These are phyloP conservation scores for Erebia ligea DNA, from an alignment of 2,888 invertebrate species.

Conservation along the genomic window DNA sequence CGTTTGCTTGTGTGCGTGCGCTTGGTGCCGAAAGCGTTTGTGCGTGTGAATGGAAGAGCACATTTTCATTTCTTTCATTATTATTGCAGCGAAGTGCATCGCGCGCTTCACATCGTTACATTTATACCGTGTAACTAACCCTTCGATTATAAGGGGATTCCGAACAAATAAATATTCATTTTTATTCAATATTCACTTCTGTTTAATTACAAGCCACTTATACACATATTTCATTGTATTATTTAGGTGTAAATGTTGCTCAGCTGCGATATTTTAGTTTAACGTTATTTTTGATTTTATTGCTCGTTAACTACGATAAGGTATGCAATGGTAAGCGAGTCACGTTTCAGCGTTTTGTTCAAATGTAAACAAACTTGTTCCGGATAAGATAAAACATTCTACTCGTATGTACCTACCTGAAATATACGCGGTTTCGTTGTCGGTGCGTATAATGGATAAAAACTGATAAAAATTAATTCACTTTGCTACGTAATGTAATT, in stretches of 20 bases:
- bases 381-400: conserved; percentile 78
- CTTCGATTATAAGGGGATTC: conserved; percentile 59
- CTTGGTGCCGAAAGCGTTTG: conserved; percentile 75
- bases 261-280: conserved; percentile 49
- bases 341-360: conserved; percentile 79
- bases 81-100: conserved; percentile 81
- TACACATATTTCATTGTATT: conserved; percentile 6
- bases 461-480: conserved; percentile 18
- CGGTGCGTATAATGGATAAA: conserved; percentile 17
- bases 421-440: conserved; percentile 41
- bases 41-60: conserved; percentile 82
- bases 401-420: conserved; percentile 23
- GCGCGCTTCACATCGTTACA: conserved; percentile 52
- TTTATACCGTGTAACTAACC: conserved; percentile 67
- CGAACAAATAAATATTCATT: conserved; percentile 44
- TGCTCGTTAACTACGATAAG: conserved; percentile 76
- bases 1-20: conserved; percentile 63
- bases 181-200: conserved; percentile 16
- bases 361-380: conserved; percentile 81
- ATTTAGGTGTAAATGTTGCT: conserved; percentile 17
- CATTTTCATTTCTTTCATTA: conserved; percentile 76
- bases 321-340: conserved; percentile 70
- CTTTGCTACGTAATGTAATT: conserved; percentile 15
- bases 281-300: conserved; percentile 68
- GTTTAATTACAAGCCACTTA: conserved; percentile 11